Evolutionary conservation across 2,797 vertebrate species (phyloP).

Genomic region (Platyrinchus mystaceus): DNA sequence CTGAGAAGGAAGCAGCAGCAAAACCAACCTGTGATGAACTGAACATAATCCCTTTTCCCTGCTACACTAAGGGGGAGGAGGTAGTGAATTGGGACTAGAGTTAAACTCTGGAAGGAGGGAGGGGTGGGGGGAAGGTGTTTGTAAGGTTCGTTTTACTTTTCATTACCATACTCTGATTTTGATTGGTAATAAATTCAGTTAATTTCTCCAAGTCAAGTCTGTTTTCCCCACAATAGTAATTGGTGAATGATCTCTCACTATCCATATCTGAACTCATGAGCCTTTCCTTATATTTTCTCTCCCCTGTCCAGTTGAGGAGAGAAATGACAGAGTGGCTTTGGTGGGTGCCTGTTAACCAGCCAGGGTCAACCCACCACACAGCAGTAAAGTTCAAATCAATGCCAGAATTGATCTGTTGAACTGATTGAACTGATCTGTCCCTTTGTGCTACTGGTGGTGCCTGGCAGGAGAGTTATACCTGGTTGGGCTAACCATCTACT

Average conservation of each 20-base stretch:
- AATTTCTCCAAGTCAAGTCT: background rate
- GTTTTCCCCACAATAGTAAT: background rate
- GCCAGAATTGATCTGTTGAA: background rate
- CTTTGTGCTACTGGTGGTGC: background rate
- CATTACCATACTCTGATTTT: background rate
- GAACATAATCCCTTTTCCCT: background rate
- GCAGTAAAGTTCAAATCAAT: background rate
- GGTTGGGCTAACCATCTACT: background rate
- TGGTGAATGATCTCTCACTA: background rate
- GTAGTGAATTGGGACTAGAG: background rate
- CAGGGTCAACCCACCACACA: background rate
- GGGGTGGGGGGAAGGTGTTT: background rate
- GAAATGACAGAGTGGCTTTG: background rate
- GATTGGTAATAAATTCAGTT: background rate
- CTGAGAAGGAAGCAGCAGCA: background rate
- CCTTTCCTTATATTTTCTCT: background rate
- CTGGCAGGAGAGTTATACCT: background rate
- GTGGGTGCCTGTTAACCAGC: too few relatives aligned
- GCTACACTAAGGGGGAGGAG: background rate
- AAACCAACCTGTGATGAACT: background rate
- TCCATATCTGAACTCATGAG: background rate
- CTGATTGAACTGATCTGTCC: too few relatives aligned
- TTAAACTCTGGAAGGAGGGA: background rate
- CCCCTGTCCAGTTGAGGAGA: background rate
- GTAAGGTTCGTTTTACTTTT: background rate